Percentiles rank a stretch among this genome's conserved stretches.
These are phyloP conservation scores for Drosophila leontia DNA, from an alignment of 1,140 invertebrate genomes.

Conservation along the genomic window DNA sequence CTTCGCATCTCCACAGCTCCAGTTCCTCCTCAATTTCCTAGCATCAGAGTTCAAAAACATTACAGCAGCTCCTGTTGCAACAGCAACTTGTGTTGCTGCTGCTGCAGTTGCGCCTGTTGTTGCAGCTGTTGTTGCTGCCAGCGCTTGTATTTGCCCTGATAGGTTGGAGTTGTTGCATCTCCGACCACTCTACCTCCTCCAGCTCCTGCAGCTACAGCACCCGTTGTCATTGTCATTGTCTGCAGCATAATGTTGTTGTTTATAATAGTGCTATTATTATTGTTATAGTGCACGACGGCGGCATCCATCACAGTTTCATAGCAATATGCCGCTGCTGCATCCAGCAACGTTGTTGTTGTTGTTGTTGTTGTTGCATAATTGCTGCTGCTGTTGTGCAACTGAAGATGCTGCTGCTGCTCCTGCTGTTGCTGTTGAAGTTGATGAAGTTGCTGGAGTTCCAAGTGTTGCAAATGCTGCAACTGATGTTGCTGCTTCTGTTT, in stretches of 20 bases:
- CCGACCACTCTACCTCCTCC: not conserved
- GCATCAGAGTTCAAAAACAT: not conserved
- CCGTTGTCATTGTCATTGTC: slow-evolving; percentile 10
- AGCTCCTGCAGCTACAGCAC: slow-evolving; percentile 22
- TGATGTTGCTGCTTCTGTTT: slow-evolving; percentile 33
- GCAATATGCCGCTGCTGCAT: slow-evolving; percentile 68
- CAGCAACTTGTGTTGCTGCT: slow-evolving; percentile 71
- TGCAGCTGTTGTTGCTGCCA: slow-evolving; percentile 77
- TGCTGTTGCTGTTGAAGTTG: slow-evolving; percentile 13
- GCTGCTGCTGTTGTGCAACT: slow-evolving; percentile 49
- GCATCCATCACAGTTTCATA: slow-evolving; percentile 68
- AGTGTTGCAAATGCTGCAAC: slow-evolving; percentile 16
- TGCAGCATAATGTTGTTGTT: slow-evolving; percentile 19
- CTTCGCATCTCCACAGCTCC: not conserved
- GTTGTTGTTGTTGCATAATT: slow-evolving; percentile 45
- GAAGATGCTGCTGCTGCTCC: slow-evolving; percentile 30
- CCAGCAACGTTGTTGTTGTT: slow-evolving; percentile 56
- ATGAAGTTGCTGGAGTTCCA: slow-evolving; percentile 19
- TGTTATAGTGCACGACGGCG: slow-evolving; percentile 25
- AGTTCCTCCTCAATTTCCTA: not conserved
- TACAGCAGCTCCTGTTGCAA: slow-evolving; percentile 75
- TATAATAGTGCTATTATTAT: slow-evolving; percentile 30
- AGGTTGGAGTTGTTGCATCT: slow-evolving; percentile 44
- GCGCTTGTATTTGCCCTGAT: slow-evolving; percentile 74
- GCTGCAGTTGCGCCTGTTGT: slow-evolving; percentile 68